Evolutionary conservation across 64 coral and sea anemone species (phyloP).

Genomic region (Dendronephthya gigantea): DNA sequence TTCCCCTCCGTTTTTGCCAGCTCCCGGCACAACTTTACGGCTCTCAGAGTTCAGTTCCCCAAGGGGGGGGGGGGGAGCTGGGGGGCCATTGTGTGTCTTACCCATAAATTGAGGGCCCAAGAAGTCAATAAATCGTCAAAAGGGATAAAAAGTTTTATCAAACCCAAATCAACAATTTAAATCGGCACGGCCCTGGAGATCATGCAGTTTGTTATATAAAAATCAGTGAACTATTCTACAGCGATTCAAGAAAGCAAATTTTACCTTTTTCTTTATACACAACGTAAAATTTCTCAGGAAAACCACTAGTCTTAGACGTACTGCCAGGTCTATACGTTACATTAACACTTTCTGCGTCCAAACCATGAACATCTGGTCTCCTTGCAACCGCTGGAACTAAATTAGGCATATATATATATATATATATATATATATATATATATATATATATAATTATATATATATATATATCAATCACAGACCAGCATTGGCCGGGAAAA

Average conservation of each 20-base stretch:
- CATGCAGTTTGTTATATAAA: background rate
- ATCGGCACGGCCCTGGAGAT: too few species aligned
- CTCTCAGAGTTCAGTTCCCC: too few species aligned
- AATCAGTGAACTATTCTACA: background rate
- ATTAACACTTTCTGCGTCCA: background rate
- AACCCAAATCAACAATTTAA: background rate
- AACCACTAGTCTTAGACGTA: background rate
- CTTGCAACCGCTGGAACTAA: background rate
- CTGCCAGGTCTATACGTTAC: background rate
- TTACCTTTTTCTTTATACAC: conserved; percentile 16
- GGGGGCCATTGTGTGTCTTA: too few species aligned
- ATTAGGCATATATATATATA: background rate
- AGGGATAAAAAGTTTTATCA: background rate
- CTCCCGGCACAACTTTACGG: too few species aligned
- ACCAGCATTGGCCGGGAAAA: too few species aligned
- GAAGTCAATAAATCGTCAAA: too few species aligned
- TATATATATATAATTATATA: too few species aligned
- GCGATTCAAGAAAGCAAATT: background rate
- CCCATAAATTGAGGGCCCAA: too few species aligned
- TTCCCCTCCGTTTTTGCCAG: too few species aligned
- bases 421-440: too few species aligned
- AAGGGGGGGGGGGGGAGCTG: too few species aligned
- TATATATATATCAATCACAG: too few species aligned
- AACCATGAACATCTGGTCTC: background rate
- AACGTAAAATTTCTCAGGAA: background rate